Evolutionary conservation across 2,888 invertebrate genomes (phyloP), one percentile per base, ranked within the genome.

Genomic region (Eupithecia insigniata): DNA sequence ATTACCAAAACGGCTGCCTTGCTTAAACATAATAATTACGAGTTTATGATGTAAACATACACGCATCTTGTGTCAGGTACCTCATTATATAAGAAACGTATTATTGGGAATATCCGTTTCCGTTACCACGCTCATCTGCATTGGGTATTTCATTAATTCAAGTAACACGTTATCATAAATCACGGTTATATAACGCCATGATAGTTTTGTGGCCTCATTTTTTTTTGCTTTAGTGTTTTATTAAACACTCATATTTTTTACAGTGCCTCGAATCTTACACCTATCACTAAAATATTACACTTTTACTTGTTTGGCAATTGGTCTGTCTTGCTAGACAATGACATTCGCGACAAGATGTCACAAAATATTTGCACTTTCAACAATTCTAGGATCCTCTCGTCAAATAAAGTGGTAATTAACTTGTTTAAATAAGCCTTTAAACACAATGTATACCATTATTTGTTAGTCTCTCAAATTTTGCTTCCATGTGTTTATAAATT

Each of bases 311-410:
- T 84, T 86, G 85, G 79, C 79, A 80, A 75, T 78, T 82, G 86
- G 64, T 87, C 18, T 22, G 39, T 69, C 71, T 71, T n/a, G 66
- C 86, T 88, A 88, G 87, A 89, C 88, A 85, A 85, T 83, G 82
- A 85, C 83, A 80, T 80, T 85, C 84, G 85, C 89, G 87, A 91
- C 91, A 90, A 85, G 89, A 84, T 82, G 82, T 55, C 55, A 55
- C 26, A 55, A 81, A 84, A 80, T 92, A 85, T 93, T 93, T 92
- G 89, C 84, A 92, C 93, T 93, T 93, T 93, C 92, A 81, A 74
- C 90, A 91, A 86, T 87, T 91, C 86, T 87, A 88, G 90, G 88
- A 91, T 90, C 85, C 84, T 78, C 82, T 81, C 82, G 85, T 86
- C 85, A 89, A 92, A 92, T 88, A 89, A 86, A 86, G 83, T 86